Evolutionary conservation across 2,113 vertebrate species (phyloP).

Genomic region (Holacanthus passer): DNA sequence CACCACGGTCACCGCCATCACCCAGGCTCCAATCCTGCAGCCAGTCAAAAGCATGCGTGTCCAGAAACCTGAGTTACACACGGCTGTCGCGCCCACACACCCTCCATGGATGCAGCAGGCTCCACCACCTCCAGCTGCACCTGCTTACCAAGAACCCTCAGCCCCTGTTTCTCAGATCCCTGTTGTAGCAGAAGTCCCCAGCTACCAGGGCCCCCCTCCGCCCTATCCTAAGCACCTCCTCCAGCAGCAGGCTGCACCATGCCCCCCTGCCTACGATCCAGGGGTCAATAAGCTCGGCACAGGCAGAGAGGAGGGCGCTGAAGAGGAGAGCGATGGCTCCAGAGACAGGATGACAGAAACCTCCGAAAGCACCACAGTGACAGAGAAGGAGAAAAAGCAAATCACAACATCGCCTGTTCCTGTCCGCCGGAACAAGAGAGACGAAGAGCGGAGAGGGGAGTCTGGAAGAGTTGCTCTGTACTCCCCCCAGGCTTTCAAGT

Average conservation of each 20-base stretch:
- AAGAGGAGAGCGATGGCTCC: constrained; percentile 82
- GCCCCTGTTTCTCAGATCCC: constrained; percentile 64
- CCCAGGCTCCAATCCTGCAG: constrained; percentile 94
- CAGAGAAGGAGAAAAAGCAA: constrained; percentile 95
- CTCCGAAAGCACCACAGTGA: constrained; percentile 61
- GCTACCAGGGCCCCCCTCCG: constrained; percentile 89
- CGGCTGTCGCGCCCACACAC: constrained; percentile 94
- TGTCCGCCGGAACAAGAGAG: constrained; percentile 91
- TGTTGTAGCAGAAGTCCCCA: constrained; percentile 73
- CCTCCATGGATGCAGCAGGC: constrained; percentile 92
- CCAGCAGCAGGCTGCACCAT: constrained; percentile 86
- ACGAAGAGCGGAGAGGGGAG: constrained; percentile 92
- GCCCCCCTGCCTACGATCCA: constrained; percentile 72
- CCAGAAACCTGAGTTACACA: constrained; percentile 95
- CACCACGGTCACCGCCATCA: constrained; percentile 96
- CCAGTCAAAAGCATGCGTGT: constrained; percentile 97
- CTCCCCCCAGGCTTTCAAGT: constrained; percentile 98
- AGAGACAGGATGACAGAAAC: constrained; percentile 72
- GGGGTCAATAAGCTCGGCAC: constrained; percentile 57
- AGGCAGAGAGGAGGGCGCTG: constrained; percentile 66
- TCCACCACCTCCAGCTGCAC: constrained; percentile 49
- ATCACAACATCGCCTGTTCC: constrained; percentile 98
- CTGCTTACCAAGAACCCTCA: constrained; percentile 76
- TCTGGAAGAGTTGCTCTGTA: constrained; percentile 92
- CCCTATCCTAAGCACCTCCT: constrained; percentile 95